A percentile compares a stretch with the other conserved stretches of the same genome.
These are phyloP conservation scores for Microchrysa polita DNA, from an alignment of 2,888 invertebrate genomes.

Conservation along the genomic window DNA sequence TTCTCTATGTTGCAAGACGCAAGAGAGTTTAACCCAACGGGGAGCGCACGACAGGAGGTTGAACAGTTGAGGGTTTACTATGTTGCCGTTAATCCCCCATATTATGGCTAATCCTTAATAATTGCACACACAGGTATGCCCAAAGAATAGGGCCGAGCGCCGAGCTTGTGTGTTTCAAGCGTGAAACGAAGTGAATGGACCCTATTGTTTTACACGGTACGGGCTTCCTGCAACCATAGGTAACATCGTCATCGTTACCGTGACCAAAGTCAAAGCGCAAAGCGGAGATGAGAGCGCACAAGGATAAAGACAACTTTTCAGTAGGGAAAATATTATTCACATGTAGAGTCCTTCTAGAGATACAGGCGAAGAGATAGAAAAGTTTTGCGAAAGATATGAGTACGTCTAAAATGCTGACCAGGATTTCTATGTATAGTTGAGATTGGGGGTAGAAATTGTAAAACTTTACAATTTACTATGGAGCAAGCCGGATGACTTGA, in stretches of 20 bases:
- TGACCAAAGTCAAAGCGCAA: neutral
- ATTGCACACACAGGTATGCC: constrained; percentile 51
- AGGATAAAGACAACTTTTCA: constrained; percentile 31
- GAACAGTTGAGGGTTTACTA: constrained; percentile 2
- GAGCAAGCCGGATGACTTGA: neutral
- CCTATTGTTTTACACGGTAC: too few species aligned
- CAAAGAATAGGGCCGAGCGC: too few species aligned
- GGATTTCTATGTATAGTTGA: constrained; percentile 26
- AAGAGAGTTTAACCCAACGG: neutral
- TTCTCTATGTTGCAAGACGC: constrained; percentile 10
- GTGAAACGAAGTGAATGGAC: constrained; percentile 31
- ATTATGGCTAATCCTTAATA: constrained; percentile 51
- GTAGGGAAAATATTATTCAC: constrained; percentile 34
- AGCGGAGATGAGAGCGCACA: neutral
- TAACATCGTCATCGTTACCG: too few species aligned
- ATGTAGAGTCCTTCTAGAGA: too few species aligned
- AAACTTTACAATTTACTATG: constrained; percentile 38
- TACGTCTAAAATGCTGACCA: constrained; percentile 23
- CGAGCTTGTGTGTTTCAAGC: constrained; percentile 49
- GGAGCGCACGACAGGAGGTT: too few species aligned
- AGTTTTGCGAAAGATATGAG: neutral
- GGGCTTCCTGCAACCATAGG: neutral
- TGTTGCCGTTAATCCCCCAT: constrained; percentile 49
- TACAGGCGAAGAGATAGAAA: constrained; percentile 22
- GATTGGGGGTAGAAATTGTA: constrained; percentile 2